Evolutionary conservation across 1,140 invertebrate species (phyloP).

Genomic region (Calephelis virginiensis): DNA sequence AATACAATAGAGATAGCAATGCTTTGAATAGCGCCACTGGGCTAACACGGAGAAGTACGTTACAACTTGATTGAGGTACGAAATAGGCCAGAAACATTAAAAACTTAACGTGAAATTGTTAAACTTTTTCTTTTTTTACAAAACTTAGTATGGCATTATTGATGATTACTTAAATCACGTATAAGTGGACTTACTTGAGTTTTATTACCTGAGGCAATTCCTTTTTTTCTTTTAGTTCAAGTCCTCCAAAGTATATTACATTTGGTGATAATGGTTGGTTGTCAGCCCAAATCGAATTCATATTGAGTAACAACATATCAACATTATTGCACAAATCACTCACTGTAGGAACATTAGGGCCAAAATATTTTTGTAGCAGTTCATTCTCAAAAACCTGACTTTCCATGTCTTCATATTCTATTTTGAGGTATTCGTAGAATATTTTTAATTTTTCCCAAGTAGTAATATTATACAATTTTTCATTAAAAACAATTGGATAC

Average conservation of each 20-base stretch:
- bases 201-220: constrained; percentile 37
- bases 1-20: too few relatives aligned
- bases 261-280: constrained; percentile 63
- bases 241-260: constrained; percentile 69
- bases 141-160: not conserved
- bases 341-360: constrained; percentile 45
- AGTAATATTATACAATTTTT: constrained; percentile 1
- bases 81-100: too few relatives aligned
- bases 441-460: constrained; percentile 19
- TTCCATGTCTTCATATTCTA: constrained; percentile 6
- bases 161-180: not conserved
- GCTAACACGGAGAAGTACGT: too few relatives aligned
- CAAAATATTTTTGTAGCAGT: constrained; percentile 29
- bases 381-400: constrained; percentile 25
- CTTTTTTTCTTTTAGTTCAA: constrained; percentile 61
- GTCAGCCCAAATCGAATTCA: constrained; percentile 64
- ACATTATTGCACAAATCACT: constrained; percentile 55
- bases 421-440: not conserved
- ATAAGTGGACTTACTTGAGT: too few relatives aligned
- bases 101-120: too few relatives aligned
- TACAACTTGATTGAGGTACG: too few relatives aligned
- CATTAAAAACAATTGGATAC: not conserved
- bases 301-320: constrained; percentile 76
- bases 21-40: too few relatives aligned
- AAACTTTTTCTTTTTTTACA: not conserved